Conservation (phyloP, 2,113 vertebrate genomes). For the Antechinus stuartii region DNA sequence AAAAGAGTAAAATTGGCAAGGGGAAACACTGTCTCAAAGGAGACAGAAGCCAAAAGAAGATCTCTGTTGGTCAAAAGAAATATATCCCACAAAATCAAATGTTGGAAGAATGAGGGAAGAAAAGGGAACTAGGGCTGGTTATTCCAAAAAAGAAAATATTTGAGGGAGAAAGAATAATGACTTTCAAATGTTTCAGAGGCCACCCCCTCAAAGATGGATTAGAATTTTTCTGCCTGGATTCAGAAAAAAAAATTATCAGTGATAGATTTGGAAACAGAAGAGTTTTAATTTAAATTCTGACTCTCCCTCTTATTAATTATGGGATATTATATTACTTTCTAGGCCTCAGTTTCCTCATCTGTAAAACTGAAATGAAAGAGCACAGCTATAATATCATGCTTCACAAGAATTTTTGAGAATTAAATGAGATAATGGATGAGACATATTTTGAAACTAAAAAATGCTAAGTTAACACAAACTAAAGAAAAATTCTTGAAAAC, state of each 20-base stretch:
- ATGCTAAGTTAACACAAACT: no score
- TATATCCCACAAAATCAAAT: neutral
- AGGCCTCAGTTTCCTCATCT: neutral
- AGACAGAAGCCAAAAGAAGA: neutral
- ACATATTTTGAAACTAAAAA: neutral
- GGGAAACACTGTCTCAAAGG: neutral
- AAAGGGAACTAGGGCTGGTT: neutral
- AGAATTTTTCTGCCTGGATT: neutral
- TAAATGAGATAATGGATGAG: neutral
- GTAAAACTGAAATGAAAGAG: neutral
- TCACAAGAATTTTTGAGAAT: neutral
- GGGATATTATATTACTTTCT: neutral
- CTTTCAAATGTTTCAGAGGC: neutral
- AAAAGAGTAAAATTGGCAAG: neutral
- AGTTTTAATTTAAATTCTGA: neutral
- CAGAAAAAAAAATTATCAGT: neutral
- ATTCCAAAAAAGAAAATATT: neutral
- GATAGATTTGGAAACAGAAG: neutral
- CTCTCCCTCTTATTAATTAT: neutral
- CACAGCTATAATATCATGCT: neutral
- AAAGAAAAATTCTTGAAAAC: no score
- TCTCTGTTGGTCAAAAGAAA: neutral
- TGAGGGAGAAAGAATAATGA: neutral
- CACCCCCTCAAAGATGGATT: neutral
- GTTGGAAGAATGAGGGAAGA: neutral